phyloP scores from a whole-genome alignment of 2,888 invertebrate species.

The Chymomyza amoena region DNA sequence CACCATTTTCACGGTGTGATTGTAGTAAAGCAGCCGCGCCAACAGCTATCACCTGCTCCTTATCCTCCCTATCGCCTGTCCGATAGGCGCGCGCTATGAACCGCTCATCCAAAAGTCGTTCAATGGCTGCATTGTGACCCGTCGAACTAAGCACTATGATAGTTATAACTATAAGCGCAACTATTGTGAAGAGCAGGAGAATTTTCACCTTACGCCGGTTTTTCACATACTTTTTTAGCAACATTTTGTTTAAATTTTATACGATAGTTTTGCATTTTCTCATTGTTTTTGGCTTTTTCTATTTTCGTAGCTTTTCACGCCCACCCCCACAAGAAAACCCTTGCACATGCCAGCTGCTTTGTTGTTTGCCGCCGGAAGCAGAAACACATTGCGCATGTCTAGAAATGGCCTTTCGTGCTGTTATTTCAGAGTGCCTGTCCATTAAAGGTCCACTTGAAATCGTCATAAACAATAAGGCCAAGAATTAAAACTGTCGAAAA shows the following conservation, averaged over 20 bases:
- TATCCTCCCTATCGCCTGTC: conserved; percentile 10
- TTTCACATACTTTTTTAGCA: conserved; percentile 78
- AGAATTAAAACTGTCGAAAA: neutral
- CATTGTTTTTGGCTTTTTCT: conserved; percentile 39
- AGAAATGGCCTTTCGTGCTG: conserved; percentile 45
- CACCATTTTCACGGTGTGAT: conserved; percentile 65
- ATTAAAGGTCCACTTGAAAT: neutral
- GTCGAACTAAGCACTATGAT: conserved; percentile 72
- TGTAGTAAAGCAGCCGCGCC: conserved; percentile 38
- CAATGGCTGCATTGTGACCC: conserved; percentile 62
- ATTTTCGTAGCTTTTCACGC: conserved; percentile 30
- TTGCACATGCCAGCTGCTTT: conserved; percentile 15
- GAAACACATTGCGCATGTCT: conserved; percentile 59
- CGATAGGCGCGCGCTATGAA: conserved; percentile 71
- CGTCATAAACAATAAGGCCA: neutral
- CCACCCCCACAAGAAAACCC: conserved; percentile 24
- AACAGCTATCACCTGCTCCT: conserved; percentile 11
- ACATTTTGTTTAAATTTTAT: conserved; percentile 59
- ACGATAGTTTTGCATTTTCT: conserved; percentile 28
- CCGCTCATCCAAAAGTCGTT: conserved; percentile 70
- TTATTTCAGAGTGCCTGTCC: conserved; percentile 8
- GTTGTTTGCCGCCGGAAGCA: conserved; percentile 45
- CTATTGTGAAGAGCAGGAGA: conserved; percentile 72
- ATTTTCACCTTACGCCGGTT: conserved; percentile 77
- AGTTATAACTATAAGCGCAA: conserved; percentile 74